Evolutionary conservation across 2,113 vertebrate genomes (phyloP).

Genomic region (Columbina picui): DNA sequence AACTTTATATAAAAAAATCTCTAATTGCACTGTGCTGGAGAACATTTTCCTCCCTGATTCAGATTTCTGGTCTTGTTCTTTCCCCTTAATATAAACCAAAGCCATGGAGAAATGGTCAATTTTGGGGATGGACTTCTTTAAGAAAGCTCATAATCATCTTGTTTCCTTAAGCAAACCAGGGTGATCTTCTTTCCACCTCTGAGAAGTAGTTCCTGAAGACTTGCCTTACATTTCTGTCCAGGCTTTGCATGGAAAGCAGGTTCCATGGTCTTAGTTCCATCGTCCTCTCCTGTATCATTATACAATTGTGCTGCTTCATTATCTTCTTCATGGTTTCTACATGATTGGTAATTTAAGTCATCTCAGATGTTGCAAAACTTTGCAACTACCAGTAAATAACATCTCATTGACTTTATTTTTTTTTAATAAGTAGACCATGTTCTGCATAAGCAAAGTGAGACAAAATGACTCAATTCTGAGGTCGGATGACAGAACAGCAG

Average conservation of each 20-base stretch:
- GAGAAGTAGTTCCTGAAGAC: not conserved
- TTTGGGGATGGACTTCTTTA: not conserved
- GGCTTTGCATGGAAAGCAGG: not conserved
- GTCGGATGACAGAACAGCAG: not conserved
- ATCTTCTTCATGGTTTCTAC: not conserved
- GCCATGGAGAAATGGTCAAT: not conserved
- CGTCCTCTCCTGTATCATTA: fast-evolving
- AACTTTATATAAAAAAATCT: not conserved
- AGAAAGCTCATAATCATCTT: not conserved
- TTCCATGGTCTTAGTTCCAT: not conserved
- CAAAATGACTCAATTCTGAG: not conserved
- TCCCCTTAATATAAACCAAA: not conserved
- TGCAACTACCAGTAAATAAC: not conserved
- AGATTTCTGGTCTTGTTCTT: not conserved
- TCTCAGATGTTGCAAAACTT: not conserved
- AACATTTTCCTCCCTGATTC: not conserved
- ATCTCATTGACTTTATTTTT: not conserved
- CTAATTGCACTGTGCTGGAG: not conserved
- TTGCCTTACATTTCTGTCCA: not conserved
- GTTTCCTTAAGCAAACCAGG: not conserved
- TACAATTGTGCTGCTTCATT: not conserved
- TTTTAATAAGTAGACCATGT: not conserved
- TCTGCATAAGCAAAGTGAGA: not conserved
- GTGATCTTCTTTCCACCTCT: not conserved
- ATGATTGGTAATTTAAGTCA: not conserved